phyloP scores from a whole-genome alignment of 2,888 invertebrate genomes.

The Seira musarum region DNA sequence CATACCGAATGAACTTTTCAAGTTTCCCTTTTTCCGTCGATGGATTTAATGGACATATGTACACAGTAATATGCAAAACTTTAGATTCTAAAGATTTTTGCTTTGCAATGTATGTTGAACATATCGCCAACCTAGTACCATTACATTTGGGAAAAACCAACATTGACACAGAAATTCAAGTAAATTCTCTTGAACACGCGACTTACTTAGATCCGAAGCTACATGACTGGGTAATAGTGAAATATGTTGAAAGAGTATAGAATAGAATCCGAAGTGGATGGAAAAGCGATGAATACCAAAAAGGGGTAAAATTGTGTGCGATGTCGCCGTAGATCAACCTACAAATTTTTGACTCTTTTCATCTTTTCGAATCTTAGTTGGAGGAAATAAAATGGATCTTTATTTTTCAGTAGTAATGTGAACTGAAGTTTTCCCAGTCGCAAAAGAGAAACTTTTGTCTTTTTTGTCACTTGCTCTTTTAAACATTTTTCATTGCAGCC shows the following conservation, averaged over 20 bases:
- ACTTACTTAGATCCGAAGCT: neutral
- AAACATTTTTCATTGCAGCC: too few species aligned
- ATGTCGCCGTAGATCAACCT: constrained; percentile 10
- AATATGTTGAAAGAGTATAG: neutral
- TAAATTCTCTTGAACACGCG: neutral
- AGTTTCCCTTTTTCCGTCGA: too few species aligned
- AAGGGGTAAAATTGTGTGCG: constrained; percentile 14
- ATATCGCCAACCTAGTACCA: neutral
- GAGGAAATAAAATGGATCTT: constrained; percentile 1
- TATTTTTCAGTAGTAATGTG: neutral
- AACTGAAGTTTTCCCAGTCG: neutral
- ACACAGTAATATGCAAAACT: too few species aligned
- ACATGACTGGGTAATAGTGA: too few species aligned
- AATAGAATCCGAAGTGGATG: neutral
- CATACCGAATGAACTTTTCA: too few species aligned
- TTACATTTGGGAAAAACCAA: neutral
- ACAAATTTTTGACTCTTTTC: constrained; percentile 14
- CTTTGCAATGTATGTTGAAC: too few species aligned
- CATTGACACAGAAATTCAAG: constrained; percentile 2
- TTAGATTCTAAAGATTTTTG: too few species aligned
- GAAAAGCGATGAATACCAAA: constrained; percentile 31
- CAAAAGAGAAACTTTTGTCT: constrained; percentile 1
- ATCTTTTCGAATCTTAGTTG: neutral
- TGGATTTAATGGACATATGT: too few species aligned
- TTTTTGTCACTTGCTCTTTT: neutral